A percentile compares a stretch with the other conserved stretches of the same genome.
Conservation (phyloP, 1,140 invertebrate genomes). For the Cyclina sinensis region DNA sequence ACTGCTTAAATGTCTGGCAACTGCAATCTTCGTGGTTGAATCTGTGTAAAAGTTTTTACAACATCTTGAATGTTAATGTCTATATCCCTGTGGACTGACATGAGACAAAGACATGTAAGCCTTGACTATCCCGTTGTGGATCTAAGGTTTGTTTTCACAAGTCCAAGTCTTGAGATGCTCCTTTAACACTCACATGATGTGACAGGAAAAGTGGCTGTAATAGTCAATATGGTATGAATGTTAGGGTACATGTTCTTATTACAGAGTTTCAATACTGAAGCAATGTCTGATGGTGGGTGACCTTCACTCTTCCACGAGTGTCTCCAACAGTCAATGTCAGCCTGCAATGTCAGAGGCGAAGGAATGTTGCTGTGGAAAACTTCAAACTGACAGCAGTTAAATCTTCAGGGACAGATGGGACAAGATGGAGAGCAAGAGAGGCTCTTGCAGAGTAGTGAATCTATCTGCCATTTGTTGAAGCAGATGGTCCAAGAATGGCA, state of each 20-base stretch:
- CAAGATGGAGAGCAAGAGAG: background rate
- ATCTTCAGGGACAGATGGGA: background rate
- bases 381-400: background rate
- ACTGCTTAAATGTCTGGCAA: no score
- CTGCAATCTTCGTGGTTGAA: no score
- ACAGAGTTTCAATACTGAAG: background rate
- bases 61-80: no score
- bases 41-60: no score
- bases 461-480: background rate
- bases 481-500: conserved; percentile 33
- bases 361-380: background rate
- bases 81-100: no score
- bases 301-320: no score
- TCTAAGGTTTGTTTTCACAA: no score
- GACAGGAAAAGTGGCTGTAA: background rate
- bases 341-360: background rate
- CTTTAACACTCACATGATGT: background rate
- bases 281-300: no score
- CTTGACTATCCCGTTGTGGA: background rate
- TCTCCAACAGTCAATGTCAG: background rate
- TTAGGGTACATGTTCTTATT: background rate
- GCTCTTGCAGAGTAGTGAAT: conserved; percentile 32
- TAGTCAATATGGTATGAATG: background rate
- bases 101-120: no score
- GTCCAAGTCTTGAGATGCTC: background rate